Conservation (phyloP, 1,140 invertebrate genomes). For the Lethocerus indicus region DNA sequence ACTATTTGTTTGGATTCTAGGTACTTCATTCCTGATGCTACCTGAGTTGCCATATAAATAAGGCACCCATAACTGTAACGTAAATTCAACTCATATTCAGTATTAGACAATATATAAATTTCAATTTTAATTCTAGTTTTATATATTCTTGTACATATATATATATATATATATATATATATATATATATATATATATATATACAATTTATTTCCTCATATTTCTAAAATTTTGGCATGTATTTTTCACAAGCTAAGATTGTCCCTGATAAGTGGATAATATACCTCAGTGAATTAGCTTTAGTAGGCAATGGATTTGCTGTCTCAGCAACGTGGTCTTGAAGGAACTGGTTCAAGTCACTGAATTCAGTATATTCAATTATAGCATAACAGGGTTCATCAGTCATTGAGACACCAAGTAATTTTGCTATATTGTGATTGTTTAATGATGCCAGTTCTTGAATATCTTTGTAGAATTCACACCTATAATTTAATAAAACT, state of each 20-base stretch:
- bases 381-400: constrained; percentile 54
- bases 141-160: no score
- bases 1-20: constrained; percentile 63
- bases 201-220: no score
- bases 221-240: no score
- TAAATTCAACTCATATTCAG: constrained; percentile 1
- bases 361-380: constrained; percentile 43
- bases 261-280: no score
- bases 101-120: background rate
- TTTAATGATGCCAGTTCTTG: constrained; percentile 46
- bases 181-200: no score
- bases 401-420: constrained; percentile 60
- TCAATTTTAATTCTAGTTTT: no score
- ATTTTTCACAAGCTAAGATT: no score
- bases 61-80: constrained; percentile 42
- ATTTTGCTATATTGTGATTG: constrained; percentile 21
- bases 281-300: constrained; percentile 43
- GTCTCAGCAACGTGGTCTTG: constrained; percentile 59
- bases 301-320: constrained; percentile 31
- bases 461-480: constrained; percentile 49
- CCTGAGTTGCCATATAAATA: constrained; percentile 59
- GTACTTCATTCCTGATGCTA: constrained; percentile 73
- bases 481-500: constrained; percentile 23
- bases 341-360: constrained; percentile 59
- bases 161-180: no score